phyloP scores from a whole-genome alignment of 2,888 invertebrate genomes.

The Galerucella calmariensis region DNA sequence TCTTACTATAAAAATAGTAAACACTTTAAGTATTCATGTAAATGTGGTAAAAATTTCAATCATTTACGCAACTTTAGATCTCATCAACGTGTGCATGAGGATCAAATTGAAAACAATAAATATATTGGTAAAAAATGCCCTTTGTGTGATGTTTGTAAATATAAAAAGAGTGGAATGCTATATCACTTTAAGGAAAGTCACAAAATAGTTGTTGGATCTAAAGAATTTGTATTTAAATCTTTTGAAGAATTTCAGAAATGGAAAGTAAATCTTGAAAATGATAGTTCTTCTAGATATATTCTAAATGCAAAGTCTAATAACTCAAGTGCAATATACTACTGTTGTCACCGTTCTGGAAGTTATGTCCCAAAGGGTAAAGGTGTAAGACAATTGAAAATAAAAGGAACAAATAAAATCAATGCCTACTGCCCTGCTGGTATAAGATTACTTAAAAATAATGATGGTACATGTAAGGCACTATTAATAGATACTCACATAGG shows the following conservation, averaged over 20 bases:
- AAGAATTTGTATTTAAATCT: slow-evolving; percentile 19
- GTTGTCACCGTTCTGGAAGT: slow-evolving; percentile 39
- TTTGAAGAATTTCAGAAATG: slow-evolving; percentile 22
- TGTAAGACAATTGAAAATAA: slow-evolving; percentile 34
- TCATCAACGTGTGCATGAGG: not conserved
- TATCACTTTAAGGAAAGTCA: slow-evolving; percentile 23
- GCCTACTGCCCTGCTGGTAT: slow-evolving; percentile 37
- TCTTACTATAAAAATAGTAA: slow-evolving; percentile 18
- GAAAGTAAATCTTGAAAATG: slow-evolving; percentile 24
- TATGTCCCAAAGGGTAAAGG: slow-evolving; percentile 31
- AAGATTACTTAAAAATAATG: not conserved
- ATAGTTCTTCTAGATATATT: slow-evolving; percentile 22
- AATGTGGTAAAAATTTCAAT: slow-evolving; percentile 19
- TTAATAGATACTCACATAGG: slow-evolving; percentile 26
- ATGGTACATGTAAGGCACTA: slow-evolving; percentile 3
- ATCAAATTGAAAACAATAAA: not conserved
- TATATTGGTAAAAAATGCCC: slow-evolving; percentile 12
- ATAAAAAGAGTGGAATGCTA: slow-evolving; percentile 8
- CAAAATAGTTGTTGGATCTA: slow-evolving; percentile 6
- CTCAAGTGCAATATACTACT: slow-evolving; percentile 7
- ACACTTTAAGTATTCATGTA: slow-evolving; percentile 9
- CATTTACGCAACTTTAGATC: not conserved
- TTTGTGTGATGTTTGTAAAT: slow-evolving; percentile 3
- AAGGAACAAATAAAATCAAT: slow-evolving; percentile 39
- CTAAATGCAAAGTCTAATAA: slow-evolving; percentile 3